phyloP scores from a whole-genome alignment of 2,113 vertebrate species.

The Misgurnus mizolepis region DNA sequence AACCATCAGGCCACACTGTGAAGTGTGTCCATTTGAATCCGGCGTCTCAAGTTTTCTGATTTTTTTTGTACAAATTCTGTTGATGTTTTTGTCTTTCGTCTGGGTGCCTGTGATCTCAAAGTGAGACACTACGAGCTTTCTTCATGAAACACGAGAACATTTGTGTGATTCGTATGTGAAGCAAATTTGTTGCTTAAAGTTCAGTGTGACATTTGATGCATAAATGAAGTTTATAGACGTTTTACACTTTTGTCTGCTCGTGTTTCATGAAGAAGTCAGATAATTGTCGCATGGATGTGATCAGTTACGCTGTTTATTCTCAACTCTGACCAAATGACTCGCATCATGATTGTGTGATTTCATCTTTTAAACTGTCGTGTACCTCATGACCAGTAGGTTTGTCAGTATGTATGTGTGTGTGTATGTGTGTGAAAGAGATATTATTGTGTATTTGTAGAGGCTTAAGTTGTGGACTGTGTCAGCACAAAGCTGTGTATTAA shows the following conservation, averaged over 20 bases:
- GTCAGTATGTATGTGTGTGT: conserved; percentile 40
- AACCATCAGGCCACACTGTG: conserved; percentile 57
- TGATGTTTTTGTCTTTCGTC: neutral
- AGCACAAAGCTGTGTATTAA: conserved; percentile 28
- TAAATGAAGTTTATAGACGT: too few relatives aligned
- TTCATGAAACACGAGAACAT: neutral
- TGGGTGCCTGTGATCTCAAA: neutral
- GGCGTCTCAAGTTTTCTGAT: conserved; percentile 21
- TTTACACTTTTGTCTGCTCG: too few relatives aligned
- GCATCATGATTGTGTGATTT: neutral
- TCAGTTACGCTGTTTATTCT: neutral
- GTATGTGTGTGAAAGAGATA: conserved; percentile 29
- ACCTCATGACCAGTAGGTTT: conserved; percentile 6
- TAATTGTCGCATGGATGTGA: neutral
- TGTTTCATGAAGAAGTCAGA: neutral
- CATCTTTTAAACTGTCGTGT: neutral
- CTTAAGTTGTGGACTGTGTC: conserved; percentile 39
- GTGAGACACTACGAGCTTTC: neutral
- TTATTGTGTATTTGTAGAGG: conserved; percentile 30
- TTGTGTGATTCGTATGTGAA: neutral
- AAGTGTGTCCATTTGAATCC: conserved; percentile 23
- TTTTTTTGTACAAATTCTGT: neutral
- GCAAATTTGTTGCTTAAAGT: too few relatives aligned
- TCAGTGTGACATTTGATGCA: too few relatives aligned
- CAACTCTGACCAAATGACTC: neutral